Evolutionary conservation across 2,113 vertebrate genomes (phyloP), one percentile per base, ranked within the genome.

Genomic region (Zingel zingel): DNA sequence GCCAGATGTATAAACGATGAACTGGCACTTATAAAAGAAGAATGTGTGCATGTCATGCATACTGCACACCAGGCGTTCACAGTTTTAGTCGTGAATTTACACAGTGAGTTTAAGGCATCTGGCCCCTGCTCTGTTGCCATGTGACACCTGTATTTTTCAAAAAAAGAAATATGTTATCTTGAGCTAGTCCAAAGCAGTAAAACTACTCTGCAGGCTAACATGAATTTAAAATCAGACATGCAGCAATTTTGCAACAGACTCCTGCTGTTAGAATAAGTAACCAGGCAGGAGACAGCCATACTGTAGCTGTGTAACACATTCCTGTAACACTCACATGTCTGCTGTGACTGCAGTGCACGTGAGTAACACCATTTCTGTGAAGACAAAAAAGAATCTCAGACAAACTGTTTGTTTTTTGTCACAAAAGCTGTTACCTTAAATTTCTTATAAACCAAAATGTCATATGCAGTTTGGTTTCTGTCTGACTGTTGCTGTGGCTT

Each of bases 221-320:
- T 64, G 16, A 68, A 36, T 84, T 45, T 73, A 4, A 68, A 79
- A 72, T 84, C 30, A 69, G 11, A 74, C 7, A 51, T 47, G 48
- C 53, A 59, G 71, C 30, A 16, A 18, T 69, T 82, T 43, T 51
- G 72, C 58, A 65, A 23, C 50, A 27, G 16, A 61, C 8, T 36
- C 63, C 72, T 59, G 63, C 63, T 80, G 36, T 81, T n/a, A 33
- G 18, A 65, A 64, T 64, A 65, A 33, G 33, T 30, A 19, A 68
- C 69, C 66, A 62, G 81, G 57, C 25, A 76, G n/a, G 39, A 79
- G 43, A 66, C 62, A 0, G 36, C 27, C 4, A 6, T 39, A 2
- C 39, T 39, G 39, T 65, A 56, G 48, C 63, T 21, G 2, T 36
- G 12, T n/a, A 63, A 25, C 21, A 30, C 36, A 66, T 11, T 30